Evolutionary conservation across 2,797 vertebrate genomes (phyloP).

Genomic region (Enteromius fasciolatus): DNA sequence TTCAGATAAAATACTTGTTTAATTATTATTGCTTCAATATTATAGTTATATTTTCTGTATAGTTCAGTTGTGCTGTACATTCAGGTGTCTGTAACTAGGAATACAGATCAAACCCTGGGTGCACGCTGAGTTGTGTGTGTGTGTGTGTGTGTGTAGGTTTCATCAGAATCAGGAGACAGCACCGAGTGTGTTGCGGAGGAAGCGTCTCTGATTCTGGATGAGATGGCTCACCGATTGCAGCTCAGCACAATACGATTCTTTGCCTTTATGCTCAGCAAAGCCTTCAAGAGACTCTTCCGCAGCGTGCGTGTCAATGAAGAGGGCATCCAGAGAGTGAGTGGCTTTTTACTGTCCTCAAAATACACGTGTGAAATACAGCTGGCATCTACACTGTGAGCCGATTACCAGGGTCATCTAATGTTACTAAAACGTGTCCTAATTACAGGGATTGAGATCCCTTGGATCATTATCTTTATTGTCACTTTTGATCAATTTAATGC

Average conservation of each 20-base stretch:
- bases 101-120: background rate
- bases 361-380: background rate
- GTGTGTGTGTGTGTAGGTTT: constrained; percentile 75
- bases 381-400: background rate
- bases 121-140: background rate
- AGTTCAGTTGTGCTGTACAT: background rate
- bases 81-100: background rate
- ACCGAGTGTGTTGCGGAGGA: constrained; percentile 83
- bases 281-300: constrained; percentile 91
- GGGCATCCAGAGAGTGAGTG: constrained; percentile 93
- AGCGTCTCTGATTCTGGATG: constrained; percentile 87
- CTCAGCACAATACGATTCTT: constrained; percentile 90
- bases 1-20: background rate
- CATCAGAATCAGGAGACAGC: constrained; percentile 80
- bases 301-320: constrained; percentile 94
- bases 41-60: background rate
- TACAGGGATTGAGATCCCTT: background rate
- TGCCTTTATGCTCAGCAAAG: constrained; percentile 88
- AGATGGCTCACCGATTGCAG: constrained; percentile 91
- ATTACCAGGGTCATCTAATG: background rate
- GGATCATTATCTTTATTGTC: background rate
- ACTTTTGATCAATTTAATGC: background rate
- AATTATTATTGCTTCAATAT: background rate
- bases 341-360: background rate
- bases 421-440: background rate